Evolutionary conservation across 2,888 invertebrate species (phyloP).

Genomic region (Pemphredon lugubris): DNA sequence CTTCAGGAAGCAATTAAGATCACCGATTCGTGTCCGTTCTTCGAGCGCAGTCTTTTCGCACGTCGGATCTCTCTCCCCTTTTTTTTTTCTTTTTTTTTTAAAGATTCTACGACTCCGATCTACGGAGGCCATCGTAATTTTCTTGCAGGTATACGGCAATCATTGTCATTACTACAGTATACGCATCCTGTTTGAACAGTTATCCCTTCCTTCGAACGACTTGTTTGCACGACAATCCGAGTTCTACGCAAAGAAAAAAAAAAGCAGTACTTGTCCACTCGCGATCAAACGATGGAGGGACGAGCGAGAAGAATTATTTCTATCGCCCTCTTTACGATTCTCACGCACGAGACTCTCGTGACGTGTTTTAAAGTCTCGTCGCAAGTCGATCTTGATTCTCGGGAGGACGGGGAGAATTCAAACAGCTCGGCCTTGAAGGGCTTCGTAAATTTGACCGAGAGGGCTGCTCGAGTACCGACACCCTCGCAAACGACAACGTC

Average conservation of each 20-base stretch:
- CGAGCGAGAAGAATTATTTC: slow-evolving; percentile 7
- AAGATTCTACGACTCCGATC: slow-evolving; percentile 17
- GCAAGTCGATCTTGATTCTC: slow-evolving; percentile 63
- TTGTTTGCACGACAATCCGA: slow-evolving; percentile 1
- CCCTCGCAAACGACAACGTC: not conserved
- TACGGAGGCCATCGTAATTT: slow-evolving; percentile 66
- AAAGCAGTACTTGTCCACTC: slow-evolving; percentile 12
- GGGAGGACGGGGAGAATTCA: slow-evolving; percentile 26
- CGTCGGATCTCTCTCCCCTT: slow-evolving; percentile 3
- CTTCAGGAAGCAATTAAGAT: slow-evolving; percentile 57
- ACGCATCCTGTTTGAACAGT: slow-evolving; percentile 47
- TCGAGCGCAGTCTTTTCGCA: slow-evolving; percentile 9
- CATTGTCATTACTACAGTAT: slow-evolving; percentile 50
- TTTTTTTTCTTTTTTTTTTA: slow-evolving; percentile 20
- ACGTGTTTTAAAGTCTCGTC: slow-evolving; percentile 60
- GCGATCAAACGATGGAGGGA: slow-evolving; percentile 31
- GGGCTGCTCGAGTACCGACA: not conserved
- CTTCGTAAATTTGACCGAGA: slow-evolving; percentile 12
- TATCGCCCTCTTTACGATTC: not conserved
- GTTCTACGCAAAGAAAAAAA: too few species aligned
- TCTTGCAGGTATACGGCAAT: slow-evolving; percentile 44
- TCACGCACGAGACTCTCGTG: slow-evolving; percentile 35
- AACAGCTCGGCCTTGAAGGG: not conserved
- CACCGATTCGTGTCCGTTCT: slow-evolving; percentile 20
- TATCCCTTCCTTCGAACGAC: slow-evolving; percentile 49